Conservation (phyloP, 2,888 invertebrate species). For the Drosophila infuscata region DNA sequence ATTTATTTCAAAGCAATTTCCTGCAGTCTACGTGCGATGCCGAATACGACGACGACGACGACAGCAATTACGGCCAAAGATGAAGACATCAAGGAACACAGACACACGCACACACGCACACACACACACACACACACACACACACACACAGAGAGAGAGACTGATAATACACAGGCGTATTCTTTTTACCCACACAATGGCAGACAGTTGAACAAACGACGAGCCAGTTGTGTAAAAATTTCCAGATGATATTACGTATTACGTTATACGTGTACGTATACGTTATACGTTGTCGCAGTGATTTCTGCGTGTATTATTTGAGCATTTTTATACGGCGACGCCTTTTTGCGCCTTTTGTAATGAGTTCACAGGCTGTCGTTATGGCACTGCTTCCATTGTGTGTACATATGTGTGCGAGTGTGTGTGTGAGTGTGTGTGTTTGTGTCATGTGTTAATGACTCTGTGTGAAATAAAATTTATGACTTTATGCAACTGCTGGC, state of each 20-base stretch:
- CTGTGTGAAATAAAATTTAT: constrained; percentile 80
- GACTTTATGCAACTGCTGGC: constrained; percentile 80
- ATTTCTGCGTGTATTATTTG: constrained; percentile 64
- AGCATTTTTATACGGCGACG: constrained; percentile 56
- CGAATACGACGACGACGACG: constrained; percentile 28
- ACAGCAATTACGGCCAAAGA: constrained; percentile 74
- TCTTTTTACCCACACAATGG: constrained; percentile 17
- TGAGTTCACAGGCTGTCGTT: constrained; percentile 73
- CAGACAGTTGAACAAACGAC: constrained; percentile 27
- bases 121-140: constrained; percentile 1
- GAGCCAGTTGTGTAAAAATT: constrained; percentile 57
- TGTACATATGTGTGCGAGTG: constrained; percentile 17
- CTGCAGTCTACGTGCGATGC: constrained; percentile 73
- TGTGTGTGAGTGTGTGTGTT: constrained; percentile 35
- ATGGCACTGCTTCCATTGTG: constrained; percentile 47
- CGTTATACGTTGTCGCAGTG: constrained; percentile 64
- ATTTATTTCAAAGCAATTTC: constrained; percentile 80
- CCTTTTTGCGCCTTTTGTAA: constrained; percentile 67
- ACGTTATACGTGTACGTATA: constrained; percentile 68
- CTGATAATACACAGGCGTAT: constrained; percentile 26
- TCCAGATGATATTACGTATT: constrained; percentile 72
- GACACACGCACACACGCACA: constrained; percentile 9
- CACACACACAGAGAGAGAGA: background rate
- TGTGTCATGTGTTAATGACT: constrained; percentile 80
- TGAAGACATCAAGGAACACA: constrained; percentile 71